Evolutionary conservation across 2,113 vertebrate species (phyloP).

Genomic region (Garra rufa): DNA sequence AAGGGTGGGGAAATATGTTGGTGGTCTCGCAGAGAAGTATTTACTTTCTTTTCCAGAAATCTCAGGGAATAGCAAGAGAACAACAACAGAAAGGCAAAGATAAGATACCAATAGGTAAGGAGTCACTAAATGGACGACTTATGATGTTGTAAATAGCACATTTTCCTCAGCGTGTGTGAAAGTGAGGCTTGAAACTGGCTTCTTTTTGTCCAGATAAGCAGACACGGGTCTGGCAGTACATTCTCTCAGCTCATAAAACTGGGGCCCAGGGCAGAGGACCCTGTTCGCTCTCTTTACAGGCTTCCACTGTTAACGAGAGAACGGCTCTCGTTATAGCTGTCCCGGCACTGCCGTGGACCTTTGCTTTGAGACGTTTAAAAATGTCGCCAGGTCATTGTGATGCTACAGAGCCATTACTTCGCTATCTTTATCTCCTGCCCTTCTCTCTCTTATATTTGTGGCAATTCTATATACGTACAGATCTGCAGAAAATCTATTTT

Average conservation of each 20-base stretch:
- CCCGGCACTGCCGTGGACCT: constrained; percentile 18
- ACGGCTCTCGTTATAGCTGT: constrained; percentile 61
- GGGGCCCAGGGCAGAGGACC: constrained; percentile 41
- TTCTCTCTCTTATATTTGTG: constrained; percentile 11
- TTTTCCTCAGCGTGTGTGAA: constrained; percentile 3
- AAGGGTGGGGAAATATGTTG: constrained; percentile 40
- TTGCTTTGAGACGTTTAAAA: constrained; percentile 47
- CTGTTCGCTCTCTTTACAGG: constrained; percentile 44
- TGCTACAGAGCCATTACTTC: constrained; percentile 23
- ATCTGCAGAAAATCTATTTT: constrained; percentile 12
- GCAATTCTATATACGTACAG: constrained; percentile 3
- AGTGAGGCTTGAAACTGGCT: neutral
- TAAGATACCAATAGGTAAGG: neutral
- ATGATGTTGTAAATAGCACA: neutral
- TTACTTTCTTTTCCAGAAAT: constrained; percentile 22
- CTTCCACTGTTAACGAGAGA: constrained; percentile 47
- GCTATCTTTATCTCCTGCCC: constrained; percentile 7
- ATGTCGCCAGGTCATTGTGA: constrained; percentile 45
- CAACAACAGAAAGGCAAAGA: neutral
- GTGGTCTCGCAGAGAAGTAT: constrained; percentile 24
- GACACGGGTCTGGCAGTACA: constrained; percentile 43
- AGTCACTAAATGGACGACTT: neutral
- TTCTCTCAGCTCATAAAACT: constrained; percentile 46
- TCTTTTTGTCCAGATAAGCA: constrained; percentile 36
- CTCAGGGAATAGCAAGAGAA: neutral